Percentiles rank a stretch among this genome's conserved stretches.
Conservation (phyloP, 2,888 invertebrate species). For the Stegana nigrithorax region DNA sequence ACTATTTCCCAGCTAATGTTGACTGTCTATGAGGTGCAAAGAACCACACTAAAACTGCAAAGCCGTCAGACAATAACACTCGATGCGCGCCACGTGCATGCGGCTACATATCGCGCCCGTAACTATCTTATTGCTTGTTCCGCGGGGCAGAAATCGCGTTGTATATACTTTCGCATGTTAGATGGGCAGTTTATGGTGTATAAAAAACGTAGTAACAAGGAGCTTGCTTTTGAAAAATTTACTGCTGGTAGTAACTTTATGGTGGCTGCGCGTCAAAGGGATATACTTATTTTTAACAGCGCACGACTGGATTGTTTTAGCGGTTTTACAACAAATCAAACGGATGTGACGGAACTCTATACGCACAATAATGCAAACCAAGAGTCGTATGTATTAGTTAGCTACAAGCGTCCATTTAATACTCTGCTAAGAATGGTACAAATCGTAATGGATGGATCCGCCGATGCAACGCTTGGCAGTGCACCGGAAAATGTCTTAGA, state of each 20-base stretch:
- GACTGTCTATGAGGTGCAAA: constrained; percentile 47
- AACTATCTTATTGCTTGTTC: constrained; percentile 58
- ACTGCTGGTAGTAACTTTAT: constrained; percentile 44
- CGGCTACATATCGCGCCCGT: constrained; percentile 47
- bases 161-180: constrained; percentile 54
- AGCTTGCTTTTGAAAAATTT: constrained; percentile 52
- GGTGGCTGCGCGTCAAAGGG: constrained; percentile 46
- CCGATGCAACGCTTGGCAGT: constrained; percentile 26
- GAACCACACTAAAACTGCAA: constrained; percentile 39
- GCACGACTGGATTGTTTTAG: constrained; percentile 60
- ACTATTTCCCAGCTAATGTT: constrained; percentile 60
- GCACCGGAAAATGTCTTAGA: constrained; percentile 19
- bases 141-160: constrained; percentile 30
- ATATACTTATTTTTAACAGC: constrained; percentile 53
- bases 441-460: constrained; percentile 45
- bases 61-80: constrained; percentile 52
- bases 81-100: constrained; percentile 41
- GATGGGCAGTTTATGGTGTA: constrained; percentile 55
- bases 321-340: constrained; percentile 45
- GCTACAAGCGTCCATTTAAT: constrained; percentile 36
- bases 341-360: constrained; percentile 43
- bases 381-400: constrained; percentile 50
- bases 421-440: constrained; percentile 55
- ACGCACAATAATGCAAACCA: constrained; percentile 46
- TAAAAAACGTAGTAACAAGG: constrained; percentile 42